These are phyloP conservation scores for Tenthredo mesomela DNA, from an alignment of 2,888 invertebrate genomes.

Conservation along the genomic window DNA sequence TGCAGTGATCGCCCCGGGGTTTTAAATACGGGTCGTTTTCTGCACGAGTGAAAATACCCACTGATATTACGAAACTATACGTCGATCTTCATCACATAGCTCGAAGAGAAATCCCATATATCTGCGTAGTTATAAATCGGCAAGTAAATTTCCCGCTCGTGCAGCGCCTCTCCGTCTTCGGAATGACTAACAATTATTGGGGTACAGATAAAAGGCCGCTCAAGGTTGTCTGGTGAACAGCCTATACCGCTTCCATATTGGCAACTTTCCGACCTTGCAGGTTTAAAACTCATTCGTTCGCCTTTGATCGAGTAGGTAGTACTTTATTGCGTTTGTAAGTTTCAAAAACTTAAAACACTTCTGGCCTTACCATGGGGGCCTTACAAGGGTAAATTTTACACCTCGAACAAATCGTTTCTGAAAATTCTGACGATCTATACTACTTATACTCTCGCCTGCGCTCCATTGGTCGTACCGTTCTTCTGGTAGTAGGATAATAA, in stretches of 20 bases:
- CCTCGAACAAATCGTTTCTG: neutral
- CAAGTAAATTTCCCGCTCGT: conserved; percentile 23
- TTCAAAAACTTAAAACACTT: neutral
- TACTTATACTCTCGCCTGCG: neutral
- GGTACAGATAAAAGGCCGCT: conserved; percentile 44
- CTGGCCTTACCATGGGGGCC: neutral
- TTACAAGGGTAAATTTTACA: neutral
- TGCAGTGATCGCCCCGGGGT: neutral
- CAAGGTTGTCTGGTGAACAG: conserved; percentile 54
- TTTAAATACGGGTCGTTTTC: neutral
- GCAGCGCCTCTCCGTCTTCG: neutral
- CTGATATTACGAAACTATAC: neutral
- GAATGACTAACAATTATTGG: conserved; percentile 43
- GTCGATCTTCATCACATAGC: neutral
- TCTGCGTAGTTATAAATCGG: neutral
- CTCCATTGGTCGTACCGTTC: neutral
- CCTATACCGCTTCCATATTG: conserved; percentile 21
- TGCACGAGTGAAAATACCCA: neutral
- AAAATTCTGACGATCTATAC: neutral
- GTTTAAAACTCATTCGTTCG: neutral
- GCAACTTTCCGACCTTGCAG: conserved; percentile 27
- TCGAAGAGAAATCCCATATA: neutral
- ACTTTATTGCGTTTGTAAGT: neutral
- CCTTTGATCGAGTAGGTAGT: neutral
- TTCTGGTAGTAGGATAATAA: neutral